phyloP scores from a whole-genome alignment of 35 echinoderm and acorn worm genomes.

The Stichopus chloronotus region DNA sequence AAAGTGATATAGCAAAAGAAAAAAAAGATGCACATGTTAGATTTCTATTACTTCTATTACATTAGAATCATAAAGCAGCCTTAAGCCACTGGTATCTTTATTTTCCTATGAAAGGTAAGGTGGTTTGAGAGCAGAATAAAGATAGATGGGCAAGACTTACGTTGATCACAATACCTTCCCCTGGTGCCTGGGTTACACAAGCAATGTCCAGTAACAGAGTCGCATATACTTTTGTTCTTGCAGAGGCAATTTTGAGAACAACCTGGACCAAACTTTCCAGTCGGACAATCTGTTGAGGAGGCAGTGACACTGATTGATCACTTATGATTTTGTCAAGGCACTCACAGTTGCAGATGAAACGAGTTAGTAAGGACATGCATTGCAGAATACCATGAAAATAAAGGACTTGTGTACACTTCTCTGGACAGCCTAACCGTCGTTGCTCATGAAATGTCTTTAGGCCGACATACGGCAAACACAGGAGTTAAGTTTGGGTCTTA shows the following conservation, averaged over 20 bases:
- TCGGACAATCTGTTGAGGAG: slow-evolving; percentile 25
- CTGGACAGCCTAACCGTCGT: too few species aligned
- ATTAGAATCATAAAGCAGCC: neutral
- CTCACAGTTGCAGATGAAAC: too few species aligned
- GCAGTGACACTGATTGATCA: too few species aligned
- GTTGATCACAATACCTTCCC: slow-evolving; percentile 44
- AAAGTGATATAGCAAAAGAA: neutral
- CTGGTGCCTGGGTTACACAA: slow-evolving; percentile 70
- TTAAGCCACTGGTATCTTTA: neutral
- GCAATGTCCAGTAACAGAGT: slow-evolving; percentile 80
- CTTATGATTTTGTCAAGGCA: too few species aligned
- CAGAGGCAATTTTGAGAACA: slow-evolving; percentile 58
- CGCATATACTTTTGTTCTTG: slow-evolving; percentile 49
- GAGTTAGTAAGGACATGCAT: too few species aligned
- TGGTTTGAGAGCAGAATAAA: neutral
- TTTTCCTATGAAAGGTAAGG: neutral
- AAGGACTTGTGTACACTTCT: too few species aligned
- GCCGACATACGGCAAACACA: too few species aligned
- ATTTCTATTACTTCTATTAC: neutral
- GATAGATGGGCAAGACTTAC: slow-evolving; percentile 30
- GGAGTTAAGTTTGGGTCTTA: too few species aligned
- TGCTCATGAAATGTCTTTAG: too few species aligned
- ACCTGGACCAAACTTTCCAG: slow-evolving; percentile 9
- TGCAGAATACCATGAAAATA: too few species aligned
- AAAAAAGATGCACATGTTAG: neutral